Evolutionary conservation across 2,888 invertebrate species (phyloP).

Genomic region (Amblyjoppa fuscipennis): DNA sequence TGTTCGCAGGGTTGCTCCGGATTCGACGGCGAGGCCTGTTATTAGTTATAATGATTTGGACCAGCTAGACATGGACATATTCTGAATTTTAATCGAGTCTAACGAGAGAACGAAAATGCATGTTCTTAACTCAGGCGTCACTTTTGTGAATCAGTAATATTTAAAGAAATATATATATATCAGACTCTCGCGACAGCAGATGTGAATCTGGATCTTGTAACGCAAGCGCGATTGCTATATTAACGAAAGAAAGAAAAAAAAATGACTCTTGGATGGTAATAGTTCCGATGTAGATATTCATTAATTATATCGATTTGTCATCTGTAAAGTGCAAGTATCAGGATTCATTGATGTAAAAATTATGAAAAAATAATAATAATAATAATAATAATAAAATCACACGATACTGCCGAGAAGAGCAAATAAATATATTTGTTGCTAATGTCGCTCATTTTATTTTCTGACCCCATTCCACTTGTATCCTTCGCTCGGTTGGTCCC

Average conservation of each 20-base stretch:
- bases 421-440: conserved; percentile 81
- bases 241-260: conserved; percentile 29
- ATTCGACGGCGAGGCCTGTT: conserved; percentile 89
- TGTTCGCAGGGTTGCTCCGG: conserved; percentile 83
- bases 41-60: conserved; percentile 96
- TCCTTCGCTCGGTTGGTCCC: conserved; percentile 53
- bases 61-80: conserved; percentile 93
- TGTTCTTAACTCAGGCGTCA: conserved; percentile 5
- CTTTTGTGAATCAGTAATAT: not conserved
- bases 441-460: conserved; percentile 77
- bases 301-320: conserved; percentile 30
- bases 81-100: conserved; percentile 85
- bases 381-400: conserved; percentile 40
- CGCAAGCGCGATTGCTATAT: conserved; percentile 30
- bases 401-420: conserved; percentile 61
- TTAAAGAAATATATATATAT: not conserved
- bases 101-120: not conserved
- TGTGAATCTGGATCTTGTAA: conserved; percentile 62
- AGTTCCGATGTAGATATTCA: conserved; percentile 33
- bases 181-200: conserved; percentile 47
- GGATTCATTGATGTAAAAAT: conserved; percentile 38
- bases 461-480: conserved; percentile 74
- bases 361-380: not conserved
- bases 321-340: conserved; percentile 35
- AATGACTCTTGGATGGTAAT: conserved; percentile 31